Base-by-base conservation (phyloP, 1,140 invertebrate genomes). In the Cepaea nemoralis region DNA sequence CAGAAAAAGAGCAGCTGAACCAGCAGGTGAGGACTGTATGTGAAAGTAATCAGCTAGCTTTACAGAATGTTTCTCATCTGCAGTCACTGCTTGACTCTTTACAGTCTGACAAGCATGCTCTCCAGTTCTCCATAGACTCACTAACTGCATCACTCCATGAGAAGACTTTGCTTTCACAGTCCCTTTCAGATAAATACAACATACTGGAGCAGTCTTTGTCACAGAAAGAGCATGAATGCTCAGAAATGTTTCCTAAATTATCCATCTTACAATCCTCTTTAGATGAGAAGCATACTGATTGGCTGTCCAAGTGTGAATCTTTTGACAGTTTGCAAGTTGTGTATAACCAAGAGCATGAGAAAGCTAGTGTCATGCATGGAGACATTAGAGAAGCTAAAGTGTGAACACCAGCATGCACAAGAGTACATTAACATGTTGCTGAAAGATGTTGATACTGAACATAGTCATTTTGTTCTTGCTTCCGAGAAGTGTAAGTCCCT, bases 11-110 rank as follows among this genome's bases (percentile, higher is more conserved):
- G 5, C 74, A 82, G 35, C 37, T 77, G 77, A 55, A 81, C 48
- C 31, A 84, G 45, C 81, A 84, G 83, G 84, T 84, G 84, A 84
- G 84, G 77, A 76, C 40, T 69, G 82, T 87, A 67, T 83, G 74
- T 84, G 84, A 85, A 55, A 82, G 71, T 82, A 79, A 84, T 69
- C 50, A 85, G 63, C 45, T 83, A 83, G 71, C 78, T 19, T 81
- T 77, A 66, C 83, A 84, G 55, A 83, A 85, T 74, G 77, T 80
- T 33, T 83, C 74, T 82, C 37, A 67, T 40, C 71, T 82, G 33
- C 74, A 83, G 67, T 48, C 77, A 31, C 71, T 67, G n/a, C 67
- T 80, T 50, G 67, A 80, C 12, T 70, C 77, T 70, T 33, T 80
- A 35, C 77, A 70, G 69, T 77, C 81, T 48, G 78, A 83, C 10